phyloP scores from a whole-genome alignment of 2,113 vertebrate species.

The Cottus gobio region DNA sequence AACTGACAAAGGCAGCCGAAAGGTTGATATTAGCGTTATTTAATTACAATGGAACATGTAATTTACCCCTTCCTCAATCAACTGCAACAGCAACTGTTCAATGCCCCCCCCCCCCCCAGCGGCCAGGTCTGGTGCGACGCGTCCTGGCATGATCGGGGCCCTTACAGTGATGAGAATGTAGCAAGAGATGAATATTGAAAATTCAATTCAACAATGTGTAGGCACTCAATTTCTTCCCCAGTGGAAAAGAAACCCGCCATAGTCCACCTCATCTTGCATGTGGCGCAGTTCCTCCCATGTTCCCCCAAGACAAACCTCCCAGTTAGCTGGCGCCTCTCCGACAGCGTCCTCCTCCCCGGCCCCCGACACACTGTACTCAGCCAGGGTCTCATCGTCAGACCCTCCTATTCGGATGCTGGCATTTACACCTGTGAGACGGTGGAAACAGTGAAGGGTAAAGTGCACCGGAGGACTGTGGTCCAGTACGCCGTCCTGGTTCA shows the following conservation, averaged over 20 bases:
- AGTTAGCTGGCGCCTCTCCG: constrained; percentile 16
- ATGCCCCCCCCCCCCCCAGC: too few species aligned
- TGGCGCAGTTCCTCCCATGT: constrained; percentile 43
- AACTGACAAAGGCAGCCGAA: too few species aligned
- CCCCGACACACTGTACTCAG: constrained; percentile 24
- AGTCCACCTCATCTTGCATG: background rate
- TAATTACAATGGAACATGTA: too few species aligned
- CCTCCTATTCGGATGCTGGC: constrained; percentile 31
- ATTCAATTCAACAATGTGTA: background rate
- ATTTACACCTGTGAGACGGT: constrained; percentile 48
- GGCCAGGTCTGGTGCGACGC: too few species aligned
- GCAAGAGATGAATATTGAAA: background rate
- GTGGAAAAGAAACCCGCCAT: background rate
- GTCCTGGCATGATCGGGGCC: too few species aligned
- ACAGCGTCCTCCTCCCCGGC: background rate
- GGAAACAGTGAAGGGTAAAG: constrained; percentile 38
- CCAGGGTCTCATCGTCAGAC: constrained; percentile 40
- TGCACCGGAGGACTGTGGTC: constrained; percentile 18
- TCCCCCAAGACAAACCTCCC: constrained; percentile 32
- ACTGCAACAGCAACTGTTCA: too few species aligned
- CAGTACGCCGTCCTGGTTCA: constrained; percentile 33
- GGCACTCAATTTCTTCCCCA: background rate
- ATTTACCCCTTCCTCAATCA: too few species aligned
- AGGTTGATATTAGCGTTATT: too few species aligned
- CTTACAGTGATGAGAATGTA: too few species aligned